phyloP scores from a whole-genome alignment of 2,113 vertebrate species.

The Grammomys surdaster region DNA sequence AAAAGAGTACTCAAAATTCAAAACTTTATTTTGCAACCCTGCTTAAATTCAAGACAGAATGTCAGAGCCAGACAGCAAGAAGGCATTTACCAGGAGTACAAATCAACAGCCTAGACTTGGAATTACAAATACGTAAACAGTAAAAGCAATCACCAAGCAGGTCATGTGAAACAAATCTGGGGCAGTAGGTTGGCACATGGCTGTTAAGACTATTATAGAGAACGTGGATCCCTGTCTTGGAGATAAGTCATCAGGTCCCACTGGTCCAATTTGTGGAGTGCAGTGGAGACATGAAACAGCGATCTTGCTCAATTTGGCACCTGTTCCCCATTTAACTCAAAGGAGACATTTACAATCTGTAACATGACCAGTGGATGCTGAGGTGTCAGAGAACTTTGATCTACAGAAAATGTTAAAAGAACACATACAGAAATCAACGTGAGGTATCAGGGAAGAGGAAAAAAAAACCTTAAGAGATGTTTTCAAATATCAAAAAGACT shows the following conservation, averaged over 20 bases:
- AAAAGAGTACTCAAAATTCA: neutral
- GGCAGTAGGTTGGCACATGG: neutral
- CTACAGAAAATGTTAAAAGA: slow-evolving; percentile 33
- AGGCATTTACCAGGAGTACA: slow-evolving; percentile 40
- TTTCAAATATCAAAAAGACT: slow-evolving; percentile 47
- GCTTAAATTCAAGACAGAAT: slow-evolving; percentile 42
- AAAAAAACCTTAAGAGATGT: slow-evolving; percentile 37
- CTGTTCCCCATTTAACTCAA: neutral
- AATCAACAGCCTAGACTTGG: neutral
- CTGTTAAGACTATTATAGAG: neutral
- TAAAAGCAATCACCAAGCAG: neutral
- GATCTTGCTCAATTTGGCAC: slow-evolving; percentile 11
- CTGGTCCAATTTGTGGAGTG: neutral
- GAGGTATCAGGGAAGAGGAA: neutral
- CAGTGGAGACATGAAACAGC: neutral
- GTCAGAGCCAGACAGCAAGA: slow-evolving; percentile 34
- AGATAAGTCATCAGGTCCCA: neutral
- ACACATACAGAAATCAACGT: slow-evolving; percentile 25
- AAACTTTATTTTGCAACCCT: slow-evolving; percentile 16
- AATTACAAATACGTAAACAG: slow-evolving; percentile 37
- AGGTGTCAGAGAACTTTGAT: slow-evolving; percentile 1
- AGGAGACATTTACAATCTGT: neutral
- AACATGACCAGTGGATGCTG: neutral
- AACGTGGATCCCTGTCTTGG: neutral
- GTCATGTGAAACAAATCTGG: slow-evolving; percentile 33